Conservation (phyloP, 2,888 invertebrate species). For the Tenthredo distinguenda region DNA sequence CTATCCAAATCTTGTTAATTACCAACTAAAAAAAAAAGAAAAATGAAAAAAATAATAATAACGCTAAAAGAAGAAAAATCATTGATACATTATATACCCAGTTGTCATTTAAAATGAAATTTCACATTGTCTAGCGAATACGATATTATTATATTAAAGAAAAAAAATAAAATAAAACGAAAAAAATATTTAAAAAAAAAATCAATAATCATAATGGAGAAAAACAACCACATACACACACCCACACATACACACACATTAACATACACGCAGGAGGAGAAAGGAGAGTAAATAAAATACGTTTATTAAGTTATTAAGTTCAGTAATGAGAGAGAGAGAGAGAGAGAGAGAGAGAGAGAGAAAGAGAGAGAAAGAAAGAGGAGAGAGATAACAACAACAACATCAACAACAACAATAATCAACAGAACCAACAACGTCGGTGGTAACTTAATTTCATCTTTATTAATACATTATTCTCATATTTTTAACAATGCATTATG, state of each 20-base stretch:
- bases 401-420: background rate
- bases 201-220: background rate
- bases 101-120: slow-evolving; percentile 75
- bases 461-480: slow-evolving; percentile 26
- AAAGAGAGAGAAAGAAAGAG: background rate
- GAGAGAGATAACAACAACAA: background rate
- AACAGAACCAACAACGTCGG: slow-evolving; percentile 64
- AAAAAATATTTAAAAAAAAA: background rate
- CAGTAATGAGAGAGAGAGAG: slow-evolving; percentile 59
- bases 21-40: slow-evolving; percentile 49
- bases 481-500: background rate
- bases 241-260: background rate
- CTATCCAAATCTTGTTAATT: slow-evolving; percentile 48
- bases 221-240: background rate
- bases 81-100: slow-evolving; percentile 69
- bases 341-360: background rate
- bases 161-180: slow-evolving; percentile 65
- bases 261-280: slow-evolving; percentile 69
- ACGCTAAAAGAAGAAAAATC: slow-evolving; percentile 64
- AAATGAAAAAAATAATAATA: slow-evolving; percentile 62
- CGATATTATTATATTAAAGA: slow-evolving; percentile 71
- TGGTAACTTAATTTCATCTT: slow-evolving; percentile 72
- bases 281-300: slow-evolving; percentile 72
- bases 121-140: slow-evolving; percentile 75
- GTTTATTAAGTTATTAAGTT: slow-evolving; percentile 71